Evolutionary conservation across 2,888 invertebrate genomes (phyloP).

Genomic region (Nysson spinosus): DNA sequence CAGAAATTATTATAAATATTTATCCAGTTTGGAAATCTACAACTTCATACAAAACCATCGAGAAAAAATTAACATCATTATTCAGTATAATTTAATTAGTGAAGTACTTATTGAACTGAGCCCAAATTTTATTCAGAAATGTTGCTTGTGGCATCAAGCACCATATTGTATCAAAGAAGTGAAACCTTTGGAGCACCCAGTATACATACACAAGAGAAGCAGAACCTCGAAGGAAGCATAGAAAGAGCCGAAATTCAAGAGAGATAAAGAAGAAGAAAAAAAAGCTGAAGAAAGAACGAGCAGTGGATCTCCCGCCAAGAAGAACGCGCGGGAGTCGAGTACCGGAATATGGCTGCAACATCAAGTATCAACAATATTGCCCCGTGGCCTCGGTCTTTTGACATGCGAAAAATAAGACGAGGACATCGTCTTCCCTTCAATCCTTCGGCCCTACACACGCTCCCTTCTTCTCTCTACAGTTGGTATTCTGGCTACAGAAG

Average conservation of each 20-base stretch:
- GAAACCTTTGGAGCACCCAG: not conserved
- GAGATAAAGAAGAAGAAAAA: conserved; percentile 3
- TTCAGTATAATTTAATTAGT: no score
- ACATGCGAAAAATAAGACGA: conserved; percentile 69
- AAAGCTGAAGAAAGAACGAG: conserved; percentile 1
- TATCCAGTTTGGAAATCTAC: no score
- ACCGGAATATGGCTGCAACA: conserved; percentile 65
- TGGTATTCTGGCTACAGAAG: conserved; percentile 45
- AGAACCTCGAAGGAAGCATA: not conserved
- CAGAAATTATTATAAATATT: no score
- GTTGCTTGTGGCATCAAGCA: no score
- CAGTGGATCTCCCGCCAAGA: conserved; percentile 50
- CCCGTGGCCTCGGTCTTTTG: conserved; percentile 64
- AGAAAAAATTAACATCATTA: no score
- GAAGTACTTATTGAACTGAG: no score
- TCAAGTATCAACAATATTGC: conserved; percentile 76
- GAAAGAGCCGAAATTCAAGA: not conserved
- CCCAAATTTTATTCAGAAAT: no score
- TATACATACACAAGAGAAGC: not conserved
- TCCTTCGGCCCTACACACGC: conserved; percentile 47
- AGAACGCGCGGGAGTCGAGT: conserved; percentile 15
- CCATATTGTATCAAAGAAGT: no score
- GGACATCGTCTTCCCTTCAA: conserved; percentile 51
- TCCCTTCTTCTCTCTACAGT: conserved; percentile 16
- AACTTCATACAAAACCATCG: no score